Conservation (phyloP, 1,140 invertebrate genomes). For the Drosophila asahinai region DNA sequence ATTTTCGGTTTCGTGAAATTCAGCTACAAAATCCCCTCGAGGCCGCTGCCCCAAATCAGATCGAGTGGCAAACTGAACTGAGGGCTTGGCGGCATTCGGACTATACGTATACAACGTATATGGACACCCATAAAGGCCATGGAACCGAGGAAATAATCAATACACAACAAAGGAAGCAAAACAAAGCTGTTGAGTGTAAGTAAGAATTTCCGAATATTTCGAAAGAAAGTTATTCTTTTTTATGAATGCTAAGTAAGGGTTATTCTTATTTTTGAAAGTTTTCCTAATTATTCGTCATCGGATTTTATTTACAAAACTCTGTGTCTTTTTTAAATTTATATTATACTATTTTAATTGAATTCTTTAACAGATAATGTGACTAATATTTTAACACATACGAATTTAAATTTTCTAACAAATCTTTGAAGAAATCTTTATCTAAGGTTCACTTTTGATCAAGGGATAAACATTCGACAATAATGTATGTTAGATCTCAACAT, state of each 20-base stretch:
- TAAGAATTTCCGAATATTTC: conserved; percentile 1
- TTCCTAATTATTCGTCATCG: neutral
- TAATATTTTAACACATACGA: too few relatives aligned
- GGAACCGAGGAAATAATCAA: conserved; percentile 43
- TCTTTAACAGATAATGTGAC: too few relatives aligned
- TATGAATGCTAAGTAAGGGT: neutral
- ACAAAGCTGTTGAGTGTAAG: conserved; percentile 17
- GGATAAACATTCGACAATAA: too few relatives aligned
- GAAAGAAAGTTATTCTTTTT: neutral
- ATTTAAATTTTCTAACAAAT: too few relatives aligned
- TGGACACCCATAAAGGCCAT: conserved; percentile 30
- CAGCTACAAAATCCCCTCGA: conserved; percentile 42
- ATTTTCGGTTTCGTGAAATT: conserved; percentile 47
- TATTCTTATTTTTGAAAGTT: neutral
- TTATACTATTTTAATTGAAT: too few relatives aligned
- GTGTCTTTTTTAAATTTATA: too few relatives aligned
- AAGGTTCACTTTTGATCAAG: too few relatives aligned
- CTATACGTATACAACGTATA: conserved; percentile 5
- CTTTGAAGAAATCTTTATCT: too few relatives aligned
- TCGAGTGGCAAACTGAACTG: conserved; percentile 26
- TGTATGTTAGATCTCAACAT: too few relatives aligned
- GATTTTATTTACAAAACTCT: too few relatives aligned
- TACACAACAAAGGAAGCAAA: conserved; percentile 40
- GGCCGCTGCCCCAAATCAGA: conserved; percentile 37
- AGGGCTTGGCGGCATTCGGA: conserved; percentile 40